Evolutionary conservation across 2,797 vertebrate genomes (phyloP).

Genomic region (Propithecus deckenii): DNA sequence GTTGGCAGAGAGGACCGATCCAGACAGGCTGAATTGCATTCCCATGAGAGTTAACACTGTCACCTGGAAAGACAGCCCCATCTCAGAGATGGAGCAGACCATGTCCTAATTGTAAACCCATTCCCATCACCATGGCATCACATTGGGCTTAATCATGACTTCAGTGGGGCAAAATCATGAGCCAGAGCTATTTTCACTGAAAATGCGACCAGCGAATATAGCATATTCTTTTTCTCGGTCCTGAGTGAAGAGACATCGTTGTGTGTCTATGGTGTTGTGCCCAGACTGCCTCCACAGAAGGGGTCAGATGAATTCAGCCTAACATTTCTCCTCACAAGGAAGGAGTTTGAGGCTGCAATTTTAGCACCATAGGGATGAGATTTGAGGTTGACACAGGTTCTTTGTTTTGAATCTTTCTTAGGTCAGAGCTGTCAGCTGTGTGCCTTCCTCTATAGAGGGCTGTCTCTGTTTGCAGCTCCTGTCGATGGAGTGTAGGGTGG

Average conservation of each 20-base stretch:
- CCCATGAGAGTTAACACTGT: too few relatives aligned
- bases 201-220: background rate
- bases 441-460: background rate
- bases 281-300: too few relatives aligned
- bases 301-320: background rate
- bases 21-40: background rate
- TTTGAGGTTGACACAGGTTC: background rate
- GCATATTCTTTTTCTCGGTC: background rate
- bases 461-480: background rate
- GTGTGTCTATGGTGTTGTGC: background rate
- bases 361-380: background rate
- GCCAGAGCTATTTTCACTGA: background rate
- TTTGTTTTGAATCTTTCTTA: background rate
- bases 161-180: background rate
- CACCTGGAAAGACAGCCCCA: background rate
- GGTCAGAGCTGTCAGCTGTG: background rate
- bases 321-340: background rate
- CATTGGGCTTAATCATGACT: background rate
- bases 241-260: background rate
- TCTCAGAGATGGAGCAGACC: background rate
- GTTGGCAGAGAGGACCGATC: background rate
- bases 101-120: background rate
- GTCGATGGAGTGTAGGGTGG: background rate
- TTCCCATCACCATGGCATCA: fast-evolving
- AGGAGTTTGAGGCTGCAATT: background rate